phyloP scores from a whole-genome alignment of 2,888 invertebrate genomes.

The Tenthredo scrophulariae region DNA sequence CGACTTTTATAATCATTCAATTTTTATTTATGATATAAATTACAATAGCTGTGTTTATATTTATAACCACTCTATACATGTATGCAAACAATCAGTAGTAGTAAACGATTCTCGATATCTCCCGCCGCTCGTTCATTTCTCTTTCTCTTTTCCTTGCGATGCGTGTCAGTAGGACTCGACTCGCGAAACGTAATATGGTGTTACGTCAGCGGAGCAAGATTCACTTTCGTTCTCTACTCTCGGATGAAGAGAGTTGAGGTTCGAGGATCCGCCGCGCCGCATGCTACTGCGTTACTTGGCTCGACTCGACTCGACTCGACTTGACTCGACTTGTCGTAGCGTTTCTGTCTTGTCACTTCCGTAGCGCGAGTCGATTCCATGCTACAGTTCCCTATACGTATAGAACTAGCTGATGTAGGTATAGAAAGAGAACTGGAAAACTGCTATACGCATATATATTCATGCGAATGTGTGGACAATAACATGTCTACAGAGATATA shows the following conservation, averaged over 20 bases:
- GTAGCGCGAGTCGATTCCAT: not conserved
- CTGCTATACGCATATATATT: not conserved
- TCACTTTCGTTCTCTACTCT: constrained; percentile 68
- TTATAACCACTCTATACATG: not conserved
- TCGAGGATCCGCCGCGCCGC: constrained; percentile 4
- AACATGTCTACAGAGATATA: not conserved
- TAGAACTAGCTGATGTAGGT: not conserved
- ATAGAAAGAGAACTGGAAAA: no score
- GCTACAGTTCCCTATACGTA: not conserved
- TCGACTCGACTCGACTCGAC: not conserved
- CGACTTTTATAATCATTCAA: no score
- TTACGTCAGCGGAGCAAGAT: constrained; percentile 72
- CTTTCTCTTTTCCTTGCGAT: constrained; percentile 34
- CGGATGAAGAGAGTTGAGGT: constrained; percentile 20
- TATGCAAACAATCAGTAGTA: not conserved
- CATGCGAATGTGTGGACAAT: not conserved
- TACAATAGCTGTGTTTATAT: not conserved
- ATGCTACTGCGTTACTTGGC: not conserved
- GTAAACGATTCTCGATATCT: not conserved
- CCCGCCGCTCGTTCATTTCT: not conserved
- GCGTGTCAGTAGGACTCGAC: constrained; percentile 53
- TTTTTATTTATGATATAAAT: no score
- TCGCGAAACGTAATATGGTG: constrained; percentile 55
- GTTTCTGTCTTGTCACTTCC: constrained; percentile 1
- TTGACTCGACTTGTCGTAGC: not conserved